phyloP scores from a whole-genome alignment of 2,888 invertebrate genomes.

The Labia minor region DNA sequence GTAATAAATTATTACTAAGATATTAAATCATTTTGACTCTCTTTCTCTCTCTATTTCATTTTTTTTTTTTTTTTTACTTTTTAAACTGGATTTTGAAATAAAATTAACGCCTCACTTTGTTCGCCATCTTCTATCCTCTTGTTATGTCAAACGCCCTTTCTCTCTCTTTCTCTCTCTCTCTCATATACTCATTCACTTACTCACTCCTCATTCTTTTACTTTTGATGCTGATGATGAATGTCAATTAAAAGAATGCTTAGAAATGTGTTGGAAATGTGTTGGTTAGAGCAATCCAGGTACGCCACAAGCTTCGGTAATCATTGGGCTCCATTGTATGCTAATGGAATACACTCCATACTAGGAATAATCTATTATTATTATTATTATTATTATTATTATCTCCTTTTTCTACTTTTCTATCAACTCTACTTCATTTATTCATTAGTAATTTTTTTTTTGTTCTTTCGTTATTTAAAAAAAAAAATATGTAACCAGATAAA shows the following conservation, averaged over 20 bases:
- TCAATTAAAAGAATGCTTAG: background rate
- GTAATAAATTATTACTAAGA: background rate
- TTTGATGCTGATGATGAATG: conserved; percentile 2
- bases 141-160: background rate
- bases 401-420: too few species aligned
- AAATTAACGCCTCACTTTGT: background rate
- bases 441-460: too few species aligned
- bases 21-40: background rate
- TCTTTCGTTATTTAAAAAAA: too few species aligned
- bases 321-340: background rate
- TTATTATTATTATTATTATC: background rate
- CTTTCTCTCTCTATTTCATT: too few species aligned
- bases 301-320: conserved; percentile 4
- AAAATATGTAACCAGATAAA: too few species aligned
- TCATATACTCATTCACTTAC: too few species aligned
- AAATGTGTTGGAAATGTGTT: background rate
- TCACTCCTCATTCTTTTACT: background rate
- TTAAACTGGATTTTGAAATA: conserved; percentile 13
- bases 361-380: conserved; percentile 8
- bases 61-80: background rate
- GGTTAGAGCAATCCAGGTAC: background rate
- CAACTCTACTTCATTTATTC: too few species aligned
- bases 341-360: background rate
- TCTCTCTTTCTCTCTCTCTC: background rate
- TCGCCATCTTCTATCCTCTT: too few species aligned